Evolutionary conservation across 1,140 invertebrate species (phyloP), one percentile per base, ranked within the genome.

Genomic region (Drosophila auraria): DNA sequence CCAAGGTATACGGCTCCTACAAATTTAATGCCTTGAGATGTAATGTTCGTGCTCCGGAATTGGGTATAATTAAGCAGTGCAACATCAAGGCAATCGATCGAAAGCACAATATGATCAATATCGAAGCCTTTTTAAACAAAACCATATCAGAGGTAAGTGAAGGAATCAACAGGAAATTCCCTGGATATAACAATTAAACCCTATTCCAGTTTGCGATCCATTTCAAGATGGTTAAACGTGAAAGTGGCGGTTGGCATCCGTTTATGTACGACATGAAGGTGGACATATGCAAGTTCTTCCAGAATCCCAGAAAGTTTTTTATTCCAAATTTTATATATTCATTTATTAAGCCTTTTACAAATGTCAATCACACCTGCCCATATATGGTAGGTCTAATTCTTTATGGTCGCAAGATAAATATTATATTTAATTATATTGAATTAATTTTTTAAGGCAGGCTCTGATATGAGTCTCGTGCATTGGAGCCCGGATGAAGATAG

Each of bases 221-320:
- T 12, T 72, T 68, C 0, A 47, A 17, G 15, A 23, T 77, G 1
- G 9, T 75, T 15, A 75, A 75, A 7, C 72, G 70, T 3, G 72
- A 76, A 44, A 45, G 27, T 17, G 73, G 73, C 1, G 80, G 80
- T 3, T 82, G 80, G 74, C 80, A 82, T 57, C 80, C 80, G 0
- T 82, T 82, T 49, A 30, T 82, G 1, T 82, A 82, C 17, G 23
- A 59, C 0, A 63, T 78, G 0, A 63, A 0, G 0, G 0, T 74
- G 4, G 74, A 82, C 15, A 6, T 74, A n/a, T 82, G 80, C 25
- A 12, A 63, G 1, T 83, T 74, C n/a, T 63, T 82, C 23, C 17
- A 2, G 3, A 61, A 45, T 8, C 75, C 25, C 11, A 45, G 47
- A 0, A 45, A n/a, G 8, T 40, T 74, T 27, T 51, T 71, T 12